Evolutionary conservation across 1,140 invertebrate genomes (phyloP).

Genomic region (Drosophila pachea): DNA sequence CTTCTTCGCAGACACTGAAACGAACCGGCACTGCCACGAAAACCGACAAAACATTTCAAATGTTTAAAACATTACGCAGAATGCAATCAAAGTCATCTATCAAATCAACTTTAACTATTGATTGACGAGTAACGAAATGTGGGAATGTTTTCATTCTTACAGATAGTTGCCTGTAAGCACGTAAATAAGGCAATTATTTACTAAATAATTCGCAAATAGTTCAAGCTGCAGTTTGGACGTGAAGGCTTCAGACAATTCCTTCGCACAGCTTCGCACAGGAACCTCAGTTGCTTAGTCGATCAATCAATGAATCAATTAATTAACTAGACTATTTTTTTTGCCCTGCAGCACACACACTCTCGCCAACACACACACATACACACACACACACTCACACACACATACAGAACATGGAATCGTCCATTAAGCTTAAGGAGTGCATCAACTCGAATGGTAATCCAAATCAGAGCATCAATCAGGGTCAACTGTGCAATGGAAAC

Average conservation of each 20-base stretch:
- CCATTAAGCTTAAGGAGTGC: conserved; percentile 72
- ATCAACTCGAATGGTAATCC: conserved; percentile 43
- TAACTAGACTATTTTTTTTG: not conserved
- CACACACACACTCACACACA: conserved; percentile 5
- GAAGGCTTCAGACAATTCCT: too few relatives aligned
- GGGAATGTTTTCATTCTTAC: too few relatives aligned
- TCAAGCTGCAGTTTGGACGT: too few relatives aligned
- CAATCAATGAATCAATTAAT: conserved; percentile 15
- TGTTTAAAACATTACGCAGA: too few relatives aligned
- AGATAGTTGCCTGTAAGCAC: too few relatives aligned
- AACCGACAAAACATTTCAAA: not conserved
- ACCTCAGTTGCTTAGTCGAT: too few relatives aligned
- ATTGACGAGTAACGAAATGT: too few relatives aligned
- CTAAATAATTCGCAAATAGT: too few relatives aligned
- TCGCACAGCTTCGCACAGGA: too few relatives aligned
- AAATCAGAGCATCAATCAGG: conserved; percentile 14
- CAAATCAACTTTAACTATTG: too few relatives aligned
- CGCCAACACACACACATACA: conserved; percentile 9
- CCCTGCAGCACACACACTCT: conserved; percentile 32
- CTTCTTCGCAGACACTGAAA: not conserved
- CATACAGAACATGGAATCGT: conserved; percentile 69
- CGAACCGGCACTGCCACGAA: not conserved
- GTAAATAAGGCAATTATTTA: too few relatives aligned
- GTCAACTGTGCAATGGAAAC: conserved; percentile 40
- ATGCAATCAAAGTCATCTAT: too few relatives aligned